These are phyloP conservation scores for Sebastes wilsoni DNA, from an alignment of 2,797 vertebrate species.

Conservation along the genomic window DNA sequence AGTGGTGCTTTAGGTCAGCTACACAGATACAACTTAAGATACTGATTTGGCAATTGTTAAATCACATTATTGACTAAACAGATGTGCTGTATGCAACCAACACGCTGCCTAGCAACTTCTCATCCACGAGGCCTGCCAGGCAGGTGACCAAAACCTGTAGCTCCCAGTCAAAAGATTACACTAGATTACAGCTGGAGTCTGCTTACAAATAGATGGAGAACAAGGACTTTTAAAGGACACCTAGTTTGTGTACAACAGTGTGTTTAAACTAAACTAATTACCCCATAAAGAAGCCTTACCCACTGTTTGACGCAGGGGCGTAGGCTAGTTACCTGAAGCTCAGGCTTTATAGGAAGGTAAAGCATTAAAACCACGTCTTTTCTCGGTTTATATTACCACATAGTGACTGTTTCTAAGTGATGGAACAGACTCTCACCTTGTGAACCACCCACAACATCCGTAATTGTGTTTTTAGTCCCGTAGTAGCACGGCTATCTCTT, in stretches of 20 bases:
- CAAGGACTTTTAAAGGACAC: neutral
- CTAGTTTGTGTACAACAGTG: neutral
- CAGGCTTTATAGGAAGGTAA: constrained; percentile 21
- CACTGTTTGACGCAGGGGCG: constrained; percentile 70
- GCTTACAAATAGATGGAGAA: neutral
- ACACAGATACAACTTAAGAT: neutral
- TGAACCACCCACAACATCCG: neutral
- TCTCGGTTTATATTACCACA: neutral
- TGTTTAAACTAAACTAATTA: neutral
- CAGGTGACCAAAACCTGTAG: constrained; percentile 30
- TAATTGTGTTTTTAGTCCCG: constrained; percentile 19
- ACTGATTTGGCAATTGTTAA: neutral
- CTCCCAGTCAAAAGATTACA: neutral
- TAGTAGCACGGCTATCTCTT: constrained; percentile 45
- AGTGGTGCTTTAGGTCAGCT: neutral
- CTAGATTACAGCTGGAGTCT: neutral
- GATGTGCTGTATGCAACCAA: neutral
- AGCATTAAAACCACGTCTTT: neutral
- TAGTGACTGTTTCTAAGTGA: neutral
- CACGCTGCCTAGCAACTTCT: constrained; percentile 2
- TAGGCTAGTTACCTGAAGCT: constrained; percentile 70
- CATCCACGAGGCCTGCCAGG: constrained; percentile 21
- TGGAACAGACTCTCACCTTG: neutral
- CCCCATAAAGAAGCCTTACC: constrained; percentile 15
- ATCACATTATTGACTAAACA: neutral